A percentile compares a stretch with the other conserved stretches of the same genome.
These are phyloP conservation scores for Mimumesa dahlbomi DNA, from an alignment of 2,888 invertebrate genomes.

Conservation along the genomic window DNA sequence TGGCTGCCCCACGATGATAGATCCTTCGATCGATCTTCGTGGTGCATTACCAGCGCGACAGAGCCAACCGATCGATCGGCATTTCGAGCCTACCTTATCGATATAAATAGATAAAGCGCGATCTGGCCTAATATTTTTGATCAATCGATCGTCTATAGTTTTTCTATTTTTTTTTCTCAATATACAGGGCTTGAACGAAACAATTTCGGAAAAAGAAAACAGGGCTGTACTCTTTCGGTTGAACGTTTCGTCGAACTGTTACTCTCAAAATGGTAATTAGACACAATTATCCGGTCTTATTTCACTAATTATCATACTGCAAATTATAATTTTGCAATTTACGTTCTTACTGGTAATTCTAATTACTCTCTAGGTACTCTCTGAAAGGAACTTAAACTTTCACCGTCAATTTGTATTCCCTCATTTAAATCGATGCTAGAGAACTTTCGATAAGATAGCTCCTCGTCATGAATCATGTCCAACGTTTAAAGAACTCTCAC, in stretches of 20 bases:
- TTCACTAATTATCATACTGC: too few species aligned
- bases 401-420: too few species aligned
- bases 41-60: slow-evolving; percentile 32
- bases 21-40: slow-evolving; percentile 49
- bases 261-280: too few species aligned
- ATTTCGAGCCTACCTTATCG: slow-evolving; percentile 62
- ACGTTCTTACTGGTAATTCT: too few species aligned
- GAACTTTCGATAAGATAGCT: slow-evolving; percentile 44
- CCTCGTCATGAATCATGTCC: slow-evolving; percentile 11
- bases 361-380: too few species aligned
- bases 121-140: slow-evolving; percentile 22
- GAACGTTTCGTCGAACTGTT: too few species aligned
- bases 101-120: slow-evolving; percentile 26
- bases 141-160: slow-evolving; percentile 17
- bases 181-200: background rate
- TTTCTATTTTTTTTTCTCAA: background rate
- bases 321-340: too few species aligned
- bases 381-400: too few species aligned
- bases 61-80: slow-evolving; percentile 49
- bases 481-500: slow-evolving; percentile 18
- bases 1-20: slow-evolving; percentile 48
- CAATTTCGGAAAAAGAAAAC: slow-evolving; percentile 4
- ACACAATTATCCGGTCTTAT: too few species aligned
- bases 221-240: slow-evolving; percentile 31
- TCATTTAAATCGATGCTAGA: background rate